Conservation (phyloP, 2,888 invertebrate species). For the Drosophila robusta region DNA sequence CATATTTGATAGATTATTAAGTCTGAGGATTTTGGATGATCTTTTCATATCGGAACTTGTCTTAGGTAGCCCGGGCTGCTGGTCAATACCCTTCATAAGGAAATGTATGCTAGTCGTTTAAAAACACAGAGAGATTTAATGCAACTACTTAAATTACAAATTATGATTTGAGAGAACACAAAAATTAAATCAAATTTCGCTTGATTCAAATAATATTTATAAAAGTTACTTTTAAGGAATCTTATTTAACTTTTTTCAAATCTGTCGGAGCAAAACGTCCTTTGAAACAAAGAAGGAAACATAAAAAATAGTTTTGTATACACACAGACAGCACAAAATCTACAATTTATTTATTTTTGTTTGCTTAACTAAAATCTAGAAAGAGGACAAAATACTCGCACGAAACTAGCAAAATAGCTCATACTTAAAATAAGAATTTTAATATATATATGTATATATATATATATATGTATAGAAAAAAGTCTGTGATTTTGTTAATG, state of each 20-base stretch:
- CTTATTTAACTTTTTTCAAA: constrained; percentile 5
- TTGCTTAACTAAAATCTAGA: constrained; percentile 1
- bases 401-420: constrained; percentile 9
- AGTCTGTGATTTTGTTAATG: constrained; percentile 30
- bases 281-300: constrained; percentile 6
- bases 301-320: constrained; percentile 1
- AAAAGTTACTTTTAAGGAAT: constrained; percentile 11
- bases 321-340: constrained; percentile 21
- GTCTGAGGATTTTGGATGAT: constrained; percentile 9
- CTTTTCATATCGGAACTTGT: constrained; percentile 24
- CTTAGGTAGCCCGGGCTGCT: constrained; percentile 17
- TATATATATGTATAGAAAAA: constrained; percentile 16
- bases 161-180: constrained; percentile 7
- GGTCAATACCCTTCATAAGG: constrained; percentile 1
- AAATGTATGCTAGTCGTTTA: constrained; percentile 8
- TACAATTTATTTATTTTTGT: not conserved
- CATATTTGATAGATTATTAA: not conserved
- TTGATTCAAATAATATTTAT: not conserved
- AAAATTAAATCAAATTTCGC: not conserved
- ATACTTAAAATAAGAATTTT: constrained; percentile 19
- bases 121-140: constrained; percentile 4
- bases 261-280: not conserved
- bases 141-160: constrained; percentile 21
- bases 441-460: no score
- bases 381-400: constrained; percentile 19